These are phyloP conservation scores for Trachymyrmex septentrionalis DNA, from an alignment of 1,140 invertebrate genomes.

Conservation along the genomic window DNA sequence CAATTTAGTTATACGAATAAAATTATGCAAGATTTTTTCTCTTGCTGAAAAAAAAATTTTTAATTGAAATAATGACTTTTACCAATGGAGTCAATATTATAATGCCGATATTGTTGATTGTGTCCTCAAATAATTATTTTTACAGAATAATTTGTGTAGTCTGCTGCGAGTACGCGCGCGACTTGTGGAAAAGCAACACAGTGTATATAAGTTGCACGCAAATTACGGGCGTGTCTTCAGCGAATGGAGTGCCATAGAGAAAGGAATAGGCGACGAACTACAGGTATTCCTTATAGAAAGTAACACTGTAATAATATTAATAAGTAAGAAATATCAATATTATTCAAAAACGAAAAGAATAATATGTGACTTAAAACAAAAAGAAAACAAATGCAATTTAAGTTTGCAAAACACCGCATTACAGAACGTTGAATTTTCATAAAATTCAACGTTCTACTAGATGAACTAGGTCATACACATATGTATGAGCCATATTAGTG, in stretches of 20 bases:
- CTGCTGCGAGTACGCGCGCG: slow-evolving; percentile 88
- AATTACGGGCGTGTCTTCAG: slow-evolving; percentile 94
- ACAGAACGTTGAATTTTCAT: slow-evolving; percentile 40
- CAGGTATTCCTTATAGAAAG: slow-evolving; percentile 85
- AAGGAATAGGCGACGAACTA: slow-evolving; percentile 93
- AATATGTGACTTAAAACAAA: neutral
- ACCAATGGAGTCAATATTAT: neutral
- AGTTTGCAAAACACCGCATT: slow-evolving; percentile 68
- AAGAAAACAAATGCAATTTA: neutral
- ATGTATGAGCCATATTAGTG: no score
- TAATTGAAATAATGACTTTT: no score
- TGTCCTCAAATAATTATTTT: slow-evolving; percentile 68
- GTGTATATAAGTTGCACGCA: slow-evolving; percentile 93
- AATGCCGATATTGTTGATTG: slow-evolving; percentile 3
- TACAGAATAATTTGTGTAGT: slow-evolving; percentile 85
- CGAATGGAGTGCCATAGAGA: slow-evolving; percentile 95
- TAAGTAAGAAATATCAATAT: neutral
- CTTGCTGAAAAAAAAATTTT: no score
- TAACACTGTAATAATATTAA: neutral
- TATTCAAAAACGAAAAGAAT: neutral
- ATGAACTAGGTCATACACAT: no score
- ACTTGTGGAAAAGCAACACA: slow-evolving; percentile 92
- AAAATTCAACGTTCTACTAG: no score
- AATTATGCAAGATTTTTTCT: no score
- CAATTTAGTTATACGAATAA: no score